phyloP scores from a whole-genome alignment of 2,888 invertebrate genomes.

The Luffia ferchaultella region DNA sequence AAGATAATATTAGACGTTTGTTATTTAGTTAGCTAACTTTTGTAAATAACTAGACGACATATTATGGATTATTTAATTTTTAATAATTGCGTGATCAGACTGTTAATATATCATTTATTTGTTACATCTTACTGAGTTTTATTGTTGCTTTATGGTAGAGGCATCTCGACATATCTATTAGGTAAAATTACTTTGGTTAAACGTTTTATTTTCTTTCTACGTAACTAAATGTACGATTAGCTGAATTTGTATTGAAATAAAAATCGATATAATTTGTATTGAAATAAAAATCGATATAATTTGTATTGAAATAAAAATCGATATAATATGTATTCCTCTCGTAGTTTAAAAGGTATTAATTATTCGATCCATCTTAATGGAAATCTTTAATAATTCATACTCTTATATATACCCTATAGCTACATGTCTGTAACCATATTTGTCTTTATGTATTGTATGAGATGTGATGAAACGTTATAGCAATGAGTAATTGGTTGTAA shows the following conservation, averaged over 20 bases:
- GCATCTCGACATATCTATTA: slow-evolving; percentile 54
- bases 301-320: slow-evolving; percentile 24
- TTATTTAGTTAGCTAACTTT: slow-evolving; percentile 65
- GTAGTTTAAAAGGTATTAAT: slow-evolving; percentile 18
- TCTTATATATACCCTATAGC: slow-evolving; percentile 35
- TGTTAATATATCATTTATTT: slow-evolving; percentile 63
- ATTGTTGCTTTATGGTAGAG: slow-evolving; percentile 52
- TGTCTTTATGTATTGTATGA: slow-evolving; percentile 19
- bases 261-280: slow-evolving; percentile 25
- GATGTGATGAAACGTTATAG: slow-evolving; percentile 22
- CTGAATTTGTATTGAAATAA: slow-evolving; percentile 25
- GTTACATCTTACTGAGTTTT: slow-evolving; percentile 43
- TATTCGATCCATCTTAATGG: slow-evolving; percentile 28
- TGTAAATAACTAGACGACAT: slow-evolving; percentile 54
- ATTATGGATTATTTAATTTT: slow-evolving; percentile 49
- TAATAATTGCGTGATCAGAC: slow-evolving; percentile 64
- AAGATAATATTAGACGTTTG: slow-evolving; percentile 56
- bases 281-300: slow-evolving; percentile 24
- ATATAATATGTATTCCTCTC: slow-evolving; percentile 32
- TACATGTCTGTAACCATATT: slow-evolving; percentile 53
- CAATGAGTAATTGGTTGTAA: slow-evolving; percentile 5
- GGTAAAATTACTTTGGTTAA: slow-evolving; percentile 31
- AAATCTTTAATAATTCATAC: slow-evolving; percentile 29
- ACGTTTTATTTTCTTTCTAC: slow-evolving; percentile 31
- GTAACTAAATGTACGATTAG: slow-evolving; percentile 18